Percentiles rank a stretch among this genome's conserved stretches.
phyloP scores from a whole-genome alignment of 2,113 vertebrate genomes.

The Syrrhaptes paradoxus region DNA sequence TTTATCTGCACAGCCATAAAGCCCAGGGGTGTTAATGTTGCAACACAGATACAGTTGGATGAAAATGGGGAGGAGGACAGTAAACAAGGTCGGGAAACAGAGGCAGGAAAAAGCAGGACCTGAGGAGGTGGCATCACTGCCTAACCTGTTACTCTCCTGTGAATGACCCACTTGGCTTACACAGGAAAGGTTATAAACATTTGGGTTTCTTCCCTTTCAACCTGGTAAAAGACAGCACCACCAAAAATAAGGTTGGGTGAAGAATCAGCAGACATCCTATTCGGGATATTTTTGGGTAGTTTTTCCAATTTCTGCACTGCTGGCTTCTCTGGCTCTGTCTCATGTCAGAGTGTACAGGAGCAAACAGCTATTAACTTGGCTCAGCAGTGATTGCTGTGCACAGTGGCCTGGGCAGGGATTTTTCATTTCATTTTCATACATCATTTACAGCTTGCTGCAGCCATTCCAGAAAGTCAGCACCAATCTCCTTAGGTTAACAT shows the following conservation, averaged over 20 bases:
- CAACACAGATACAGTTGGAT: not conserved
- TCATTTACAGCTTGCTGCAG: conserved; percentile 63
- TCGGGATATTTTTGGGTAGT: not conserved
- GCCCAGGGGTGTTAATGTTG: not conserved
- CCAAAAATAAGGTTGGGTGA: not conserved
- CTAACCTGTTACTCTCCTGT: not conserved
- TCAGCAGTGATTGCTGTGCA: conserved; percentile 18
- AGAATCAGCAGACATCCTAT: not conserved
- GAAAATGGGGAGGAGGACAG: not conserved
- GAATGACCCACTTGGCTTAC: not conserved
- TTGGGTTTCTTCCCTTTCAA: not conserved
- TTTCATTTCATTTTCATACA: conserved; percentile 68
- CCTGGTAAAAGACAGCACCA: not conserved
- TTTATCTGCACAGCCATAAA: not conserved
- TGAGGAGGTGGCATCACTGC: not conserved
- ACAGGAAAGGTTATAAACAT: not conserved
- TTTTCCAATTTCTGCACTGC: not conserved
- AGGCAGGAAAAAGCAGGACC: not conserved
- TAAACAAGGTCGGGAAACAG: not conserved
- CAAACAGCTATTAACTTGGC: conserved; percentile 39
- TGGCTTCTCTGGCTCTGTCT: not conserved
- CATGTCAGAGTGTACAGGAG: not conserved
- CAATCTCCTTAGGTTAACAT: conserved; percentile 55
- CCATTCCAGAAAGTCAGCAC: conserved; percentile 60
- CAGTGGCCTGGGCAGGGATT: conserved; percentile 43